phyloP scores from a whole-genome alignment of 2,113 vertebrate genomes.

The Vulpes vulpes region DNA sequence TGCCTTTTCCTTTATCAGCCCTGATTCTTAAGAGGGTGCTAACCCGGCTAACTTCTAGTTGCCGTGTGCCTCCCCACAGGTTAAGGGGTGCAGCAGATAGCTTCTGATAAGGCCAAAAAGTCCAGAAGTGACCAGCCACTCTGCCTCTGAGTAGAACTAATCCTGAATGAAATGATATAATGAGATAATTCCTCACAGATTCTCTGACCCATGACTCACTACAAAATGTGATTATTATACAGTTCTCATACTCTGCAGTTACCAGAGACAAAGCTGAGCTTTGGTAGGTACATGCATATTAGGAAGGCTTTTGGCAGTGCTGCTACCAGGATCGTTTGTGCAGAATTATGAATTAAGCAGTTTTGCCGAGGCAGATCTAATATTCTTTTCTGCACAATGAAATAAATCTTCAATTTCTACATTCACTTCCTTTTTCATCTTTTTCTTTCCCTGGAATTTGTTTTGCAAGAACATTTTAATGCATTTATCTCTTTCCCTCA shows the following conservation, averaged over 20 bases:
- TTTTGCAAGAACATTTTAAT: slow-evolving; percentile 72
- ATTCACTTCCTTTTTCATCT: slow-evolving; percentile 47
- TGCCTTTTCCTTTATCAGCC: neutral
- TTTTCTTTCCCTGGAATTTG: slow-evolving; percentile 64
- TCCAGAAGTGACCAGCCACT: neutral
- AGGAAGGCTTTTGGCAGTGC: neutral
- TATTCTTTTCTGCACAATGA: slow-evolving; percentile 8
- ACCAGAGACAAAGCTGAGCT: slow-evolving; percentile 35
- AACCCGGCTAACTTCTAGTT: neutral
- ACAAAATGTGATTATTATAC: slow-evolving; percentile 11
- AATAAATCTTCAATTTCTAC: slow-evolving; percentile 49
- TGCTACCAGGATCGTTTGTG: neutral
- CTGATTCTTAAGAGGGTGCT: neutral
- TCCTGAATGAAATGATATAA: slow-evolving; percentile 29
- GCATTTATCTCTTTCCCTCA: slow-evolving; percentile 65
- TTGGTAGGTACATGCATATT: neutral
- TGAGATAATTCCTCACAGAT: neutral
- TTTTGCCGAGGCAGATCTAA: slow-evolving; percentile 14
- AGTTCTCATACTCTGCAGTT: slow-evolving; percentile 26
- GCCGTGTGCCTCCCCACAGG: neutral
- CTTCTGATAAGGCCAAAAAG: neutral
- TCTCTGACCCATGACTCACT: neutral
- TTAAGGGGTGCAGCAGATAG: neutral
- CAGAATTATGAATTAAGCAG: slow-evolving; percentile 28
- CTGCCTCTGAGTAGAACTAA: neutral